Evolutionary conservation across 2,797 vertebrate genomes (phyloP), one percentile per base, ranked within the genome.

Genomic region (Notoglanidium macrostoma): DNA sequence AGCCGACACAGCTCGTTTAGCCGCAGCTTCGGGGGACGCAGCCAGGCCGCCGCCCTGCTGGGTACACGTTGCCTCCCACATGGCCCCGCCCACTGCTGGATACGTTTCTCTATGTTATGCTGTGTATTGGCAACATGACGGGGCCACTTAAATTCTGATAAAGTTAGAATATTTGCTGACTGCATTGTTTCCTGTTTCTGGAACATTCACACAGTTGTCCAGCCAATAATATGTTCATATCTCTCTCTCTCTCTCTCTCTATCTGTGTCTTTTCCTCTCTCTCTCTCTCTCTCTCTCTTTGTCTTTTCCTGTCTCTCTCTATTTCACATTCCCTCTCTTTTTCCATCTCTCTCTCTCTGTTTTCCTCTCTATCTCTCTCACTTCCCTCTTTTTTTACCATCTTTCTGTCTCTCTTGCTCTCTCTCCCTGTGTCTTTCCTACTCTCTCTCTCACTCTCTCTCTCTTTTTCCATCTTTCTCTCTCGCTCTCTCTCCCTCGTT

Each of bases 1-100:
- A 99, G 98, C 96, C 97, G 98, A 93, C 98, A 99, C 95, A 99
- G 98, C 95, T 99, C 98, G 95, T 99, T 99, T 95, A 99, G 98
- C 95, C 98, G 98, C 96, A 99, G 98, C 95, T 99, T 99, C 89
- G 98, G 98, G 94, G 98, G 98, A 93, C 98, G 98, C 94, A 99
- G 98, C 96, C 98, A 99, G 95, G 97, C 98, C 70, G 98, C 98
- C 1, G 98, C 98, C 54, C 95, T 99, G 87, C 95, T 99, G 96
- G 98, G 98, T 99, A 97, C 93, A 94, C 94, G 91, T 91, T 92
- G 90, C 92, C 94, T 88, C n/a, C 46, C 57, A 29, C 61, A 21
- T 51, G 79, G 49, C 40, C 2, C 82, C 72, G 85, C 79, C 80
- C 84, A 67, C 49, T 35, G 21, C 85, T 80, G 54, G 19, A 79